Conservation (phyloP, 2,888 invertebrate species). For the Melanophora roralis region DNA sequence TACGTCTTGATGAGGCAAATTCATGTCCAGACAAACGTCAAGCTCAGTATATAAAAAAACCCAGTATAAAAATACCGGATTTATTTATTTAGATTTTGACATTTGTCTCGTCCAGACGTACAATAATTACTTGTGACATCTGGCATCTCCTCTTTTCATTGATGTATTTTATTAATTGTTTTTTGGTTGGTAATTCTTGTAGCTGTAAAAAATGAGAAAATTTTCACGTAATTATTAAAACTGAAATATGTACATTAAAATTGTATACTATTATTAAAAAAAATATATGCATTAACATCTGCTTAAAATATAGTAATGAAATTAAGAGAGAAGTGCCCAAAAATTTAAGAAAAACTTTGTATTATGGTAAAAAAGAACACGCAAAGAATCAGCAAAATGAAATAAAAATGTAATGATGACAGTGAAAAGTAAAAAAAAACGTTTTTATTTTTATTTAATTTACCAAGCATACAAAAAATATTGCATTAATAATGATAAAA, state of each 20-base stretch:
- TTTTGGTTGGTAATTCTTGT: conserved; percentile 36
- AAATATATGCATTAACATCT: too few relatives aligned
- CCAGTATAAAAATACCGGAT: too few relatives aligned
- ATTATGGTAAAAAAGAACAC: neutral
- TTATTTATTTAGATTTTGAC: too few relatives aligned
- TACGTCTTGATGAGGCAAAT: too few relatives aligned
- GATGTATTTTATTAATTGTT: conserved; percentile 17
- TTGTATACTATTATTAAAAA: too few relatives aligned
- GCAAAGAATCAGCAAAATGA: conserved; percentile 3
- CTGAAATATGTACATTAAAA: neutral
- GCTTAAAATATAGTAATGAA: too few relatives aligned
- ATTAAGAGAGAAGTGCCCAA: neutral
- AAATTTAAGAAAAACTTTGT: neutral
- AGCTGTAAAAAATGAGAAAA: conserved; percentile 41
- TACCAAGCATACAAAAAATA: conserved; percentile 19
- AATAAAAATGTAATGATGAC: conserved; percentile 48
- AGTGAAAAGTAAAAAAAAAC: conserved; percentile 20
- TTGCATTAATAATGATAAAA: neutral
- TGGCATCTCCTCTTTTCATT: conserved; percentile 48
- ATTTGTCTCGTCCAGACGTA: neutral
- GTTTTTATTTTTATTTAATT: neutral
- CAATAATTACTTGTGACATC: neutral
- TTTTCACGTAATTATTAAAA: conserved; percentile 49
- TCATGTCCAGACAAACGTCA: too few relatives aligned
- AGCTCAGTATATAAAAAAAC: too few relatives aligned